Percentiles rank a stretch among this genome's conserved stretches.
Evolutionary conservation across 2,888 invertebrate species (phyloP).

Genomic region (Tolmerus cingulatus): DNA sequence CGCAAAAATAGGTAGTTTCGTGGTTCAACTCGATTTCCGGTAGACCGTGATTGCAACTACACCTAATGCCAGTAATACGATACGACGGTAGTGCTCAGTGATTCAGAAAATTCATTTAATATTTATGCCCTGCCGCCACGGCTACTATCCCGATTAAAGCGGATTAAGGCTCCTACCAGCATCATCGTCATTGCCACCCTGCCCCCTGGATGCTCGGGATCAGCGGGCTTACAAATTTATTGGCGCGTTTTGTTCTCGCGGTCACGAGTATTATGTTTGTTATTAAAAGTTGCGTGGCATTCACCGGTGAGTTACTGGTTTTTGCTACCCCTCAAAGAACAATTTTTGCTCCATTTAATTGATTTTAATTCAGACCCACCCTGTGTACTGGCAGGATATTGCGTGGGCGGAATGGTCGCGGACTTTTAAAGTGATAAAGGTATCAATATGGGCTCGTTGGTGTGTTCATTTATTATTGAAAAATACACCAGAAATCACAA

Average conservation of each 20-base stretch:
- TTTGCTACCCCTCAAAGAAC: not conserved
- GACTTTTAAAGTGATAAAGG: not conserved
- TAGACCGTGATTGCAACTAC: not conserved
- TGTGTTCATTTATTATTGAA: not conserved
- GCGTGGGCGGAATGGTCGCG: not conserved
- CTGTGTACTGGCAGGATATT: not conserved
- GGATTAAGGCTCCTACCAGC: not conserved
- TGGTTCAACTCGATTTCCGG: not conserved
- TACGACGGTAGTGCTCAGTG: not conserved
- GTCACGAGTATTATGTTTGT: slow-evolving; percentile 50
- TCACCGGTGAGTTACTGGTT: slow-evolving; percentile 49
- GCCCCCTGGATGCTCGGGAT: not conserved
- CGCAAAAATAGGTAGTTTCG: not conserved
- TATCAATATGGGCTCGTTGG: not conserved
- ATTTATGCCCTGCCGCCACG: not conserved
- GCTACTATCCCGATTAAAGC: not conserved
- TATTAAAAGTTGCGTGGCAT: slow-evolving; percentile 51
- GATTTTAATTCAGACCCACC: not conserved
- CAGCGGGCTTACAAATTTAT: not conserved
- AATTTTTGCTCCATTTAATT: not conserved
- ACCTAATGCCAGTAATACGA: not conserved
- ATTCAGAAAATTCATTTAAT: not conserved
- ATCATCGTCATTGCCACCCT: not conserved
- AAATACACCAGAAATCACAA: not conserved
- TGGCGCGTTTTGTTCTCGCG: not conserved